These are phyloP conservation scores for Tachina lurida DNA, from an alignment of 2,888 invertebrate genomes.

Conservation along the genomic window DNA sequence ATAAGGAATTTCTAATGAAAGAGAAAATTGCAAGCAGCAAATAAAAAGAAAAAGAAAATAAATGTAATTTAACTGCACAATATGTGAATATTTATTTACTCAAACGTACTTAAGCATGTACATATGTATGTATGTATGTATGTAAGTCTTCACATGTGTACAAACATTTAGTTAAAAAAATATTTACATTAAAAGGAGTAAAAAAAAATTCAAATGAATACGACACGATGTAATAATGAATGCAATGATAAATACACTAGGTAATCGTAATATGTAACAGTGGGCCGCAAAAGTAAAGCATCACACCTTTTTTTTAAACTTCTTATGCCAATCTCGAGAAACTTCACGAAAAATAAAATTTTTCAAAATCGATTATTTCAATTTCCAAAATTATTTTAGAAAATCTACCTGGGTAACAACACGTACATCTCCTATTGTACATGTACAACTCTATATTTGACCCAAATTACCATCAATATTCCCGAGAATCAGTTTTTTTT, in stretches of 20 bases:
- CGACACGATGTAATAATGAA: slow-evolving; percentile 26
- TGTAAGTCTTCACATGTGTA: neutral
- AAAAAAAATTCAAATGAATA: neutral
- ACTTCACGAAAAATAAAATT: too few species aligned
- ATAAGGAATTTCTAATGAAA: slow-evolving; percentile 61
- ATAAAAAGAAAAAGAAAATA: neutral
- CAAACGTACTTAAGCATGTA: neutral
- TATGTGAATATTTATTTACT: slow-evolving; percentile 11
- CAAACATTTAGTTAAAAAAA: neutral
- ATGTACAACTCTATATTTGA: too few species aligned
- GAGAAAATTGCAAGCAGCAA: slow-evolving; percentile 52
- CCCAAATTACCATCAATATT: too few species aligned
- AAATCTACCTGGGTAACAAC: too few species aligned
- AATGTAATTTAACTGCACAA: slow-evolving; percentile 16
- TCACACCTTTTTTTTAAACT: too few species aligned
- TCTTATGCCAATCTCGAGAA: too few species aligned
- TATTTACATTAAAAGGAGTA: too few species aligned
- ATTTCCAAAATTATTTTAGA: too few species aligned
- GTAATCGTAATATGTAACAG: neutral
- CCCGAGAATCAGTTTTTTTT: too few species aligned
- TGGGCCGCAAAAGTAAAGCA: too few species aligned
- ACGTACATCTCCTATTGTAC: too few species aligned
- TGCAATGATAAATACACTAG: slow-evolving; percentile 11
- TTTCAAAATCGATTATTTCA: too few species aligned
- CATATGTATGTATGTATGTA: neutral